Evolutionary conservation across 2,888 invertebrate genomes (phyloP), one percentile per base, ranked within the genome.

Genomic region (Phalangium opilio): DNA sequence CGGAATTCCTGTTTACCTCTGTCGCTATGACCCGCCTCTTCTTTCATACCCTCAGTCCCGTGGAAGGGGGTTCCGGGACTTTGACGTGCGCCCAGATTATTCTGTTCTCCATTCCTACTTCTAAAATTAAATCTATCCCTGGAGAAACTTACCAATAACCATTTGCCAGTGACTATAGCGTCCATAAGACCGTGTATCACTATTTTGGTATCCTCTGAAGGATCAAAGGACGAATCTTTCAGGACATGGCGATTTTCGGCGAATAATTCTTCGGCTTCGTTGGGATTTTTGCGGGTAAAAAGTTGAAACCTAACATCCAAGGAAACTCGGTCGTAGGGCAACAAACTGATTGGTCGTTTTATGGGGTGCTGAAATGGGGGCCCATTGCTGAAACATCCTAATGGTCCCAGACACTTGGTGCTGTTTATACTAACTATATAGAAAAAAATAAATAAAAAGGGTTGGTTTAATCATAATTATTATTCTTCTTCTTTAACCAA

Each of bases 301-400:
- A 51, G 41, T 1, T 43, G 41, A 33, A 51, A 51, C 10, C 35
- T 20, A 2, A 46, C 44, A 2, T n/a, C 12, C 8, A 38, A 14
- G 3, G 20, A n/a, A 15, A 20, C 42, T 12, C 39, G 17, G 14
- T 2, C 3, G 12, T n/a, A 27, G 0, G 51, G 51, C 1, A 41
- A 20, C 1, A 48, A 36, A 20, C 48, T 51, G 27, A 51, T 44
- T 1, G 51, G 51, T 1, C 48, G 43, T 18, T 45, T 18, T 4
- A 45, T 14, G 2, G 51, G 48, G 19, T 51, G 44, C 19, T 18
- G 48, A 27, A 51, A 51, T 1, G 51, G 51, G 3, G 51, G 51
- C 1, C 51, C 51, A 3, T 48, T 48, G 34, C 41, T 46, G 39
- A 51, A 51, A 15, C 51, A 51, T 2, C 46, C 51, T n/a, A 51